Evolutionary conservation across 2,888 invertebrate genomes (phyloP).

Genomic region (Dryocosmus kuriphilus): DNA sequence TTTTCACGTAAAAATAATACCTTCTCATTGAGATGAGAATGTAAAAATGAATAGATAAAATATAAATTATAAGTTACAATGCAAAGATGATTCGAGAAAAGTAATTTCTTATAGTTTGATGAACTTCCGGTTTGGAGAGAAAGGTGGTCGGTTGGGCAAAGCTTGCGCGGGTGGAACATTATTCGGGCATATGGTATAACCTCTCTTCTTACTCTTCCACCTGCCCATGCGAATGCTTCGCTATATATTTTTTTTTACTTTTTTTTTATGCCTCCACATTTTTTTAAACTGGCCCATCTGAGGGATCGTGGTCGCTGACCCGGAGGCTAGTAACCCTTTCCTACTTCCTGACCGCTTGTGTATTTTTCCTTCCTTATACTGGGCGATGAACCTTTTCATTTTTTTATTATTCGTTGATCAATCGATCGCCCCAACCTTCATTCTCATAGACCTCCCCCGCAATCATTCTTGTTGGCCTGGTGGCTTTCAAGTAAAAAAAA

Average conservation of each 20-base stretch:
- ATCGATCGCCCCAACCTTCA: slow-evolving; percentile 44
- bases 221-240: slow-evolving; percentile 68
- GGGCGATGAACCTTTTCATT: slow-evolving; percentile 68
- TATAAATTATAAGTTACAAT: slow-evolving; percentile 6
- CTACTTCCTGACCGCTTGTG: slow-evolving; percentile 59
- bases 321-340: slow-evolving; percentile 60
- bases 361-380: slow-evolving; percentile 49
- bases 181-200: slow-evolving; percentile 72
- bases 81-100: not conserved
- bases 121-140: slow-evolving; percentile 61
- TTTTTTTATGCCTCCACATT: slow-evolving; percentile 59
- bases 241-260: slow-evolving; percentile 44
- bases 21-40: no score
- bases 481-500: slow-evolving; percentile 18
- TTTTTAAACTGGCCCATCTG: slow-evolving; percentile 59
- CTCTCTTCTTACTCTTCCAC: slow-evolving; percentile 64
- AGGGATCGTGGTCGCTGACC: slow-evolving; percentile 65
- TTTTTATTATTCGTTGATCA: slow-evolving; percentile 55
- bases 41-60: no score
- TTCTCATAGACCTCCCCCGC: slow-evolving; percentile 37
- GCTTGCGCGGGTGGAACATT: slow-evolving; percentile 72
- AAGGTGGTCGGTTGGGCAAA: slow-evolving; percentile 50
- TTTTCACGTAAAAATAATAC: no score
- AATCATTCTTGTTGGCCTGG: slow-evolving; percentile 5
- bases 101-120: slow-evolving; percentile 47